These are phyloP conservation scores for Aplysina aerophoba DNA, from an alignment of 37 sponge, comb jelly and placozoan species.

Conservation along the genomic window DNA sequence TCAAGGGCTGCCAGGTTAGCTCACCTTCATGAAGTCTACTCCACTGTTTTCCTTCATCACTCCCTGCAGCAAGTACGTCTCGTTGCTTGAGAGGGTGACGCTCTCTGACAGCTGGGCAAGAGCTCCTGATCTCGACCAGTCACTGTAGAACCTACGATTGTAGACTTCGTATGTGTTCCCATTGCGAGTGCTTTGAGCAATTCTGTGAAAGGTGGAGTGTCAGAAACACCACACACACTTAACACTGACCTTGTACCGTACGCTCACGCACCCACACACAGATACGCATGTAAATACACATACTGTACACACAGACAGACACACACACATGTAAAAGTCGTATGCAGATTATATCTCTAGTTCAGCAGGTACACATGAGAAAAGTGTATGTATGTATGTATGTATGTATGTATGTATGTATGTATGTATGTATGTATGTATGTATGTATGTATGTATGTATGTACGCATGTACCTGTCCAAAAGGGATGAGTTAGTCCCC, in stretches of 20 bases:
- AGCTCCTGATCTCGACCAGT: too few relatives aligned
- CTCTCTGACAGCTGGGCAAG: too few relatives aligned
- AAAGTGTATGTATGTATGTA: not conserved
- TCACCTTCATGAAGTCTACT: too few relatives aligned
- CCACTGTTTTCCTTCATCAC: too few relatives aligned
- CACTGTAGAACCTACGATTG: too few relatives aligned
- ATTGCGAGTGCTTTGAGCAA: too few relatives aligned
- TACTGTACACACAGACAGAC: not conserved
- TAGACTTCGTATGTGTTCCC: too few relatives aligned
- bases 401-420: conserved; percentile 7
- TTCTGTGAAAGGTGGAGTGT: not conserved
- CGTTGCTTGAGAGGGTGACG: too few relatives aligned
- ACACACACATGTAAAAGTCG: not conserved
- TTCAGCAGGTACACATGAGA: not conserved
- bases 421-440: conserved; percentile 17
- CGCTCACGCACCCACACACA: not conserved
- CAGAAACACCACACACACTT: not conserved
- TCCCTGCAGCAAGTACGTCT: too few relatives aligned
- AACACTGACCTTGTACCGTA: too few relatives aligned
- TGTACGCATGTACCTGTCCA: not conserved
- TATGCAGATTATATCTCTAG: not conserved
- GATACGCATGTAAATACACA: not conserved
- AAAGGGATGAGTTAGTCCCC: not conserved
- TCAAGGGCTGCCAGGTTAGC: too few relatives aligned
- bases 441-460: conserved; percentile 17